Conservation (phyloP, 2,113 vertebrate genomes). For the Nicator chloris region DNA sequence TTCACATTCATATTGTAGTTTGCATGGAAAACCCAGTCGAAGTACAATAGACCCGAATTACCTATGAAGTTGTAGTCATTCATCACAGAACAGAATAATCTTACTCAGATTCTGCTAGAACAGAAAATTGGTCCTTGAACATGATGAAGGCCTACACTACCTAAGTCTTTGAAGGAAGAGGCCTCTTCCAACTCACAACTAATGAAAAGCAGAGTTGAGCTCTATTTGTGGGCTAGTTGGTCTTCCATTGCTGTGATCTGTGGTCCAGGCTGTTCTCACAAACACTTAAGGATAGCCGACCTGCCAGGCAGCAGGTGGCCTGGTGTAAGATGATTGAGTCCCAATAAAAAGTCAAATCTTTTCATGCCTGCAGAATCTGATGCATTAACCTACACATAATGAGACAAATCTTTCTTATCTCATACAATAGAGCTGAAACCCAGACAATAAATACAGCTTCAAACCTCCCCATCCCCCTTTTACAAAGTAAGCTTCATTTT, state of each 20-base stretch:
- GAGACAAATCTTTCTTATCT: not conserved
- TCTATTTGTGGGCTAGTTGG: not conserved
- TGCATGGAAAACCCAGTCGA: not conserved
- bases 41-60: not conserved
- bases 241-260: not conserved
- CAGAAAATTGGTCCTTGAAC: not conserved
- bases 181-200: not conserved
- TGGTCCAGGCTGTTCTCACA: not conserved
- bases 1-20: not conserved
- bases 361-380: not conserved
- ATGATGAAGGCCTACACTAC: not conserved
- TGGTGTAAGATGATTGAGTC: not conserved
- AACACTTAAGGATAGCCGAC: not conserved
- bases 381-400: not conserved
- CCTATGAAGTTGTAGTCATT: not conserved
- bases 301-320: not conserved
- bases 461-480: not conserved
- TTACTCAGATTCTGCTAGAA: not conserved
- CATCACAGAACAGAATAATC: not conserved
- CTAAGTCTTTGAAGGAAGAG: not conserved
- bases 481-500: not conserved
- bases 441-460: not conserved
- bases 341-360: not conserved
- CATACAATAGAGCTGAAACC: not conserved
- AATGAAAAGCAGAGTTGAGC: not conserved